Evolutionary conservation across 2,113 vertebrate species (phyloP), one percentile per base, ranked within the genome.

Genomic region (Paradisaea rubra): DNA sequence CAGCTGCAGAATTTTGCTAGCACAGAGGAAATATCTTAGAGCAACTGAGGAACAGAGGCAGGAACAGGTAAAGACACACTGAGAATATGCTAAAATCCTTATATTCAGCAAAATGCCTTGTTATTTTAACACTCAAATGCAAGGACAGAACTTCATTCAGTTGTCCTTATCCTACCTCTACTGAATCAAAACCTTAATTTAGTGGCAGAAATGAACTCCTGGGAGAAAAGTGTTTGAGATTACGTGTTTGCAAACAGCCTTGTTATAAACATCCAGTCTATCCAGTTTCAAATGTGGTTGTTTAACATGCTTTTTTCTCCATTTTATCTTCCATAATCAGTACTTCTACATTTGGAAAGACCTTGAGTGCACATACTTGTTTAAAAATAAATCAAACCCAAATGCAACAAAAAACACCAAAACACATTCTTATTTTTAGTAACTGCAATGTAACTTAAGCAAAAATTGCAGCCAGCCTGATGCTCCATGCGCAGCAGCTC

Each of bases 291-390:
- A 76, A 54, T 21, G 6, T 3, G 0, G 74, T 28, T 52, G 18
- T 12, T 91, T 13, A 81, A 41, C 4, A 12, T 9, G 16, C 3
- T 18, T 24, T 21, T 28, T 10, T 9, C 61, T 27, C 41, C 13
- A 0, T 37, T 81, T 60, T 59, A 52, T 71, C 47, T 68, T 37
- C 39, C 22, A 47, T 7, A 65, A 56, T 12, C 3, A 83, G 7
- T 15, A 50, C 15, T 81, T 66, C 52, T n/a, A n/a, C 9, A 25
- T 30, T 44, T 66, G 8, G 23, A 39, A 69, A 78, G 27, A 70
- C 3, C 3, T 22, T 25, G 25, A 56, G 10, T 4, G 7, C 20
- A 33, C 8, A 7, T 4, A 31, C 5, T 27, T 57, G 4, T 17
- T 56, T 20, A 45, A 45, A 45, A 15, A 53, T 24, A 18, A 18